Conservation (phyloP, 1,140 invertebrate species). For the Drosophila ohnishii region DNA sequence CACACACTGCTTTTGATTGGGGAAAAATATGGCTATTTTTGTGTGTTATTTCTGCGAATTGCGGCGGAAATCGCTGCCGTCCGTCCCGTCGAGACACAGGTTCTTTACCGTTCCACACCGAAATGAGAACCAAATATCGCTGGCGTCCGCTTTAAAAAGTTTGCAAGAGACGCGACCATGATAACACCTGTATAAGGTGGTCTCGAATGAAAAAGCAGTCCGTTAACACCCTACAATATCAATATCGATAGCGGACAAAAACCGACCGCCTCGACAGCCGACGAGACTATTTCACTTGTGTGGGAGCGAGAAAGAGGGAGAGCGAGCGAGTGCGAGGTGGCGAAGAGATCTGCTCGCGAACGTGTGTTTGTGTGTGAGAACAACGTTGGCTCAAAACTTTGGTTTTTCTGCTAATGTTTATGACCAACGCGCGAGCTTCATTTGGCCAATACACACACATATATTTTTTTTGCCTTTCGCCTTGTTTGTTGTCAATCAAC, state of each 20-base stretch:
- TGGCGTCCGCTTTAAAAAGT: conserved; percentile 55
- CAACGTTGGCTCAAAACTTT: conserved; percentile 15
- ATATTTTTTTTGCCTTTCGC: conserved; percentile 8
- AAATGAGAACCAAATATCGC: conserved; percentile 53
- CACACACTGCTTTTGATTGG: conserved; percentile 60
- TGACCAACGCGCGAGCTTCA: conserved; percentile 21
- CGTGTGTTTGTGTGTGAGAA: conserved; percentile 26
- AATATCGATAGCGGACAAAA: background rate
- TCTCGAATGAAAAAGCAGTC: background rate
- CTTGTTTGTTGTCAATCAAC: conserved; percentile 37
- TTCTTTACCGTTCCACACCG: conserved; percentile 50
- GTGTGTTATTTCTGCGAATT: conserved; percentile 45
- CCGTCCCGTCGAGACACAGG: conserved; percentile 14
- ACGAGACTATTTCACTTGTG: conserved; percentile 7
- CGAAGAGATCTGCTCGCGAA: conserved; percentile 9
- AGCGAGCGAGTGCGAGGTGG: conserved; percentile 3
- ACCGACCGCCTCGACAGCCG: background rate
- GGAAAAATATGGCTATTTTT: conserved; percentile 62
- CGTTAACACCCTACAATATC: background rate
- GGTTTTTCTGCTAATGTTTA: conserved; percentile 22
- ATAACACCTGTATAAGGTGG: background rate
- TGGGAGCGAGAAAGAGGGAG: conserved; percentile 8
- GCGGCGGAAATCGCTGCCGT: conserved; percentile 35
- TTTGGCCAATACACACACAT: conserved; percentile 46
- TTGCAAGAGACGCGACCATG: conserved; percentile 48